phyloP scores from a whole-genome alignment of 2,888 invertebrate genomes.

The Scotopteryx bipunctaria region DNA sequence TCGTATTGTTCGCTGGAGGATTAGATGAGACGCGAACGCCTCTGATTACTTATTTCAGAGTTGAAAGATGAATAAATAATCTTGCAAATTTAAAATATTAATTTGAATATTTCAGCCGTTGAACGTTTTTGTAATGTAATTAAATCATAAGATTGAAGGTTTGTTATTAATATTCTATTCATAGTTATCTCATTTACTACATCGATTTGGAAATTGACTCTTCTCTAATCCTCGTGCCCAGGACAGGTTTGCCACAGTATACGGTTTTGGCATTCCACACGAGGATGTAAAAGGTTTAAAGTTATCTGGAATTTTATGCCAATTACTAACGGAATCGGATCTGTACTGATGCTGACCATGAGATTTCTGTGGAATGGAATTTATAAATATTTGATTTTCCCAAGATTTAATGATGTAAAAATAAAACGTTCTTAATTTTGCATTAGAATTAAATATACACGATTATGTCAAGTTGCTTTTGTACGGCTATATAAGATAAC shows the following conservation, averaged over 20 bases:
- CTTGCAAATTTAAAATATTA: conserved; percentile 14
- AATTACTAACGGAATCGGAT: conserved; percentile 2
- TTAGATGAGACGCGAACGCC: conserved; percentile 25
- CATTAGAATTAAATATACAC: too few relatives aligned
- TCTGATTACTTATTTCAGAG: conserved; percentile 27
- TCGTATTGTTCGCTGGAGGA: conserved; percentile 26
- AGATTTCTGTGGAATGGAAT: neutral
- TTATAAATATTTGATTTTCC: neutral
- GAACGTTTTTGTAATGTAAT: conserved; percentile 14
- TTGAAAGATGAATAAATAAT: conserved; percentile 25
- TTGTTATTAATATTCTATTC: conserved; percentile 5
- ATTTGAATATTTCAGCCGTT: conserved; percentile 20
- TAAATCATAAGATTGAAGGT: conserved; percentile 10
- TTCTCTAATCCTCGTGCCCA: neutral
- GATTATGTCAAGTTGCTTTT: too few relatives aligned
- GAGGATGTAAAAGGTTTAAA: neutral
- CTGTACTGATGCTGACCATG: neutral
- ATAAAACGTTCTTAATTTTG: too few relatives aligned
- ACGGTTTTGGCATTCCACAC: conserved; percentile 5
- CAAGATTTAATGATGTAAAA: neutral
- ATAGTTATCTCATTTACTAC: neutral
- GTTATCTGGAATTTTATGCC: conserved; percentile 8
- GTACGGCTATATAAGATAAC: too few relatives aligned
- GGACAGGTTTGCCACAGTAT: neutral
- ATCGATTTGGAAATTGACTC: neutral